Evolutionary conservation across 2,888 invertebrate genomes (phyloP).

Genomic region (Pegoplata infirma): DNA sequence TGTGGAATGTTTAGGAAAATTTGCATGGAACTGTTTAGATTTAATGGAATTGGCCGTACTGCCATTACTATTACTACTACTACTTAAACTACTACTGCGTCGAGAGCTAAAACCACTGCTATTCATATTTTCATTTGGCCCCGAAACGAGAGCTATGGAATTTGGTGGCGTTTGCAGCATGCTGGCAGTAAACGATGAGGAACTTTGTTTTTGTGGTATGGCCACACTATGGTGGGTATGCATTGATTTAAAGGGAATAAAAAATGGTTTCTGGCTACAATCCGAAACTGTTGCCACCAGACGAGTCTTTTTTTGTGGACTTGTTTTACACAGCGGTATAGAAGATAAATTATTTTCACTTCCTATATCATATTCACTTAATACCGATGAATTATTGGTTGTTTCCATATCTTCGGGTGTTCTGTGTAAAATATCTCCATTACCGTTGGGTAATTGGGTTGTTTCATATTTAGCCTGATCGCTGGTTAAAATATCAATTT

Average conservation of each 20-base stretch:
- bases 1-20: conserved; percentile 73
- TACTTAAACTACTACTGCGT: conserved; percentile 72
- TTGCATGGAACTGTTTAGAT: conserved; percentile 72
- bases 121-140: conserved; percentile 61
- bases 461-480: conserved; percentile 72
- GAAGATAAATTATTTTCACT: conserved; percentile 72
- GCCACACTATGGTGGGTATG: conserved; percentile 68
- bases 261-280: conserved; percentile 70
- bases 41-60: conserved; percentile 68
- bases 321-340: conserved; percentile 70
- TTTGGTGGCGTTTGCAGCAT: conserved; percentile 67
- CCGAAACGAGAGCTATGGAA: conserved; percentile 67
- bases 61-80: conserved; percentile 67
- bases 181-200: conserved; percentile 68
- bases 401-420: conserved; percentile 39
- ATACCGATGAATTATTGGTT: conserved; percentile 48
- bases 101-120: conserved; percentile 62
- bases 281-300: conserved; percentile 53
- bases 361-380: conserved; percentile 58
- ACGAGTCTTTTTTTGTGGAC: conserved; percentile 64
- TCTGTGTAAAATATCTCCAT: conserved; percentile 63
- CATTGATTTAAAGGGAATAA: conserved; percentile 70
- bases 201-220: conserved; percentile 73
- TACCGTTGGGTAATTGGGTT: conserved; percentile 72
- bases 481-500: conserved; percentile 69